Percentiles rank a stretch among this genome's conserved stretches.
These are phyloP conservation scores for Molossus alvarezi DNA, from an alignment of 2,797 vertebrate genomes.

Conservation along the genomic window DNA sequence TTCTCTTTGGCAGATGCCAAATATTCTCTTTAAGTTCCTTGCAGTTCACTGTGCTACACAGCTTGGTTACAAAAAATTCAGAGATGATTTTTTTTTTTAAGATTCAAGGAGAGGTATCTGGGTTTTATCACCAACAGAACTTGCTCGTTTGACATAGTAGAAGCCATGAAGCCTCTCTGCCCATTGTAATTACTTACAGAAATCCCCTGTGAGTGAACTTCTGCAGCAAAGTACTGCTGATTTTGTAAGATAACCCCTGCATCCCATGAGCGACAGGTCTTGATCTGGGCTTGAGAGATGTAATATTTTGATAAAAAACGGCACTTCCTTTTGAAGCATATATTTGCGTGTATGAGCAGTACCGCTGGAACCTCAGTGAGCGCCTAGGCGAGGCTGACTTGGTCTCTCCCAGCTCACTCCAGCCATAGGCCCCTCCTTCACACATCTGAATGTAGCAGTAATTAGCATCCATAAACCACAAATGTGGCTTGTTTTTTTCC, in stretches of 20 bases:
- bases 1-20: slow-evolving; percentile 68
- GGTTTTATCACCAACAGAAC: slow-evolving; percentile 74
- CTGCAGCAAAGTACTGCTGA: slow-evolving; percentile 86
- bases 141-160: slow-evolving; percentile 60
- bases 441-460: slow-evolving; percentile 78
- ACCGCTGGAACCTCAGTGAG: slow-evolving; percentile 86
- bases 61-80: slow-evolving; percentile 55
- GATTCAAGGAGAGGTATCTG: slow-evolving; percentile 68
- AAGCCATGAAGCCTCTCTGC: slow-evolving; percentile 65
- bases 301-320: slow-evolving; percentile 93
- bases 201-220: slow-evolving; percentile 89
- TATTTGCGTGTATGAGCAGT: slow-evolving; percentile 88
- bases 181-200: slow-evolving; percentile 82
- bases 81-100: slow-evolving; percentile 73
- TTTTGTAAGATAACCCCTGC: slow-evolving; percentile 90
- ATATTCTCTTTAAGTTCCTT: slow-evolving; percentile 76
- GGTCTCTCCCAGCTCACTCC: slow-evolving; percentile 87
- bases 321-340: slow-evolving; percentile 93
- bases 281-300: slow-evolving; percentile 90
- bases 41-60: slow-evolving; percentile 8
- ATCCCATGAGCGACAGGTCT: slow-evolving; percentile 89
- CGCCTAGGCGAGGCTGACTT: slow-evolving; percentile 73
- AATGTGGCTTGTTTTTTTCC: slow-evolving; percentile 80
- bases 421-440: slow-evolving; percentile 82
- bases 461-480: slow-evolving; percentile 89